These are phyloP conservation scores for Onychorhynchus coronatus DNA, from an alignment of 2,113 vertebrate genomes.

Conservation along the genomic window DNA sequence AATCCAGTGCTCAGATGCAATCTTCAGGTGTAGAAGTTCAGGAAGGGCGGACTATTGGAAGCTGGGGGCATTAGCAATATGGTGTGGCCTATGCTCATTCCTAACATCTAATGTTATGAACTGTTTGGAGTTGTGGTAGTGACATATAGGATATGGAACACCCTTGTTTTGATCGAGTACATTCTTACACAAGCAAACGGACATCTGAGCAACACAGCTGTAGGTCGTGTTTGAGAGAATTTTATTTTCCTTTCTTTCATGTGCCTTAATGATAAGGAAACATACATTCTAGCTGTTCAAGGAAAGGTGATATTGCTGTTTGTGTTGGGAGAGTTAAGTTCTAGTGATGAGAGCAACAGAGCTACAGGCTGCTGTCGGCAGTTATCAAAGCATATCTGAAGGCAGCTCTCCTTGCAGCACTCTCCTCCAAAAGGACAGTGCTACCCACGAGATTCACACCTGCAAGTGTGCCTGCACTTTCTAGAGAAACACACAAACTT, in stretches of 20 bases:
- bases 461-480: neutral
- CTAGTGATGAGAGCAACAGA: neutral
- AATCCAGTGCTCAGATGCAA: neutral
- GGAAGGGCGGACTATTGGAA: neutral
- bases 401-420: neutral
- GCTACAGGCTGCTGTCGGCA: neutral
- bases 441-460: neutral
- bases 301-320: neutral
- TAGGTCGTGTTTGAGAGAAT: neutral
- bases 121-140: neutral
- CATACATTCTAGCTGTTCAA: neutral
- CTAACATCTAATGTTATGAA: fast-evolving
- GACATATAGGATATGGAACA: neutral
- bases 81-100: neutral
- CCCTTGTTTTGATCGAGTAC: neutral
- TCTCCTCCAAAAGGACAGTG: neutral
- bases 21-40: neutral
- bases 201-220: neutral
- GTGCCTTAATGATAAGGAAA: neutral
- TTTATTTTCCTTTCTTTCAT: neutral
- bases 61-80: fast-evolving
- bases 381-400: neutral
- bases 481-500: neutral
- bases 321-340: neutral
- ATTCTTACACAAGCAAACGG: neutral